These are phyloP conservation scores for Heliocidaris tuberculata DNA, from an alignment of 35 echinoderm and acorn worm genomes.

Conservation along the genomic window DNA sequence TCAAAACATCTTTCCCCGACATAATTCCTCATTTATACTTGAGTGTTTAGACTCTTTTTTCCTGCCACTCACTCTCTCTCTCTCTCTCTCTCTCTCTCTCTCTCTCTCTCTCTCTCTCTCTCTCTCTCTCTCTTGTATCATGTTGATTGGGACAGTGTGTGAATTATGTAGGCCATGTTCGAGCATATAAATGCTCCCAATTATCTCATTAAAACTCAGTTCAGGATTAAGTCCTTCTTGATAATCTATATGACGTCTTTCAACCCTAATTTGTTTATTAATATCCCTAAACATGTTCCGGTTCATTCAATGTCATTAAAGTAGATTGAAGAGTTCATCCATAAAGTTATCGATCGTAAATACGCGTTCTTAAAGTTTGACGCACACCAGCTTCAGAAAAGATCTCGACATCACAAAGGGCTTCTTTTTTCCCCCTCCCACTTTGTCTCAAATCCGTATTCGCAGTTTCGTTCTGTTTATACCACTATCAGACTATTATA, in stretches of 20 bases:
- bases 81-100: too few relatives aligned
- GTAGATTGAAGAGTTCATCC: neutral
- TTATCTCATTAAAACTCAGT: too few relatives aligned
- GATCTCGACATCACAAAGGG: neutral
- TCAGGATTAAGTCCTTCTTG: neutral
- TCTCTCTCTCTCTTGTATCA: too few relatives aligned
- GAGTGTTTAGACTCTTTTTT: too few relatives aligned
- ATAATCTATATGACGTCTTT: neutral
- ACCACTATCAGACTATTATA: neutral
- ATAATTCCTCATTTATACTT: too few relatives aligned
- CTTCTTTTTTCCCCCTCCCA: neutral
- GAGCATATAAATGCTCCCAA: too few relatives aligned
- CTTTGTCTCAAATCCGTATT: neutral
- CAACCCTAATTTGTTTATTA: neutral
- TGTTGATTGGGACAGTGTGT: too few relatives aligned
- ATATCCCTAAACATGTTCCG: neutral
- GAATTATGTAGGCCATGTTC: too few relatives aligned
- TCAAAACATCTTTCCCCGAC: too few relatives aligned
- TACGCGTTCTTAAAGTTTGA: neutral
- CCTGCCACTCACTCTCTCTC: too few relatives aligned
- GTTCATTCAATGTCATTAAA: neutral
- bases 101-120: too few relatives aligned
- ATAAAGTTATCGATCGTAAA: neutral
- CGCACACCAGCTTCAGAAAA: neutral
- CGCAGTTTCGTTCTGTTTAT: neutral